These are phyloP conservation scores for Syrrhaptes paradoxus DNA, from an alignment of 2,113 vertebrate species.

Conservation along the genomic window DNA sequence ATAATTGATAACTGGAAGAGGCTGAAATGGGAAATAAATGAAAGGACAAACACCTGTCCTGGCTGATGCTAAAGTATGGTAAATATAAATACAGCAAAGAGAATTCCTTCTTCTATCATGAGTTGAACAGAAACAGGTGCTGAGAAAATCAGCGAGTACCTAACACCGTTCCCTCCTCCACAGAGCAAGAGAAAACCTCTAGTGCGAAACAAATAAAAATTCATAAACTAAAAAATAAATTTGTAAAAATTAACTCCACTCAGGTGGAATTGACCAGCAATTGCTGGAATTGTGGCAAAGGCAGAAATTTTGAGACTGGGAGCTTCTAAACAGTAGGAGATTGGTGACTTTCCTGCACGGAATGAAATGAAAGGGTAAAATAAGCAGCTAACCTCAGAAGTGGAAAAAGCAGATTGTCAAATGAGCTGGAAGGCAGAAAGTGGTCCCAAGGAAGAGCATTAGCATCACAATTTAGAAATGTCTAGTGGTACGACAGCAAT, in stretches of 20 bases:
- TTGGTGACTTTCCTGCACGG: neutral
- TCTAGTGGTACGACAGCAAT: neutral
- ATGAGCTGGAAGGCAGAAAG: neutral
- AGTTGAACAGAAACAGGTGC: neutral
- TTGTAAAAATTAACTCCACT: neutral
- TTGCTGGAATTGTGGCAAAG: neutral
- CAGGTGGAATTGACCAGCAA: neutral
- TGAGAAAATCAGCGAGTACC: neutral
- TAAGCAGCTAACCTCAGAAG: neutral
- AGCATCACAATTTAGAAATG: neutral
- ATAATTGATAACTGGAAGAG: constrained; percentile 6
- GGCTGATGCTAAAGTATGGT: neutral
- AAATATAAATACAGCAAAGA: neutral
- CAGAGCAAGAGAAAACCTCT: neutral
- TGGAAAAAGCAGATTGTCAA: neutral
- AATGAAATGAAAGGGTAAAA: neutral
- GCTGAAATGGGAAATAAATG: neutral
- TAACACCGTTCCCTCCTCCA: neutral
- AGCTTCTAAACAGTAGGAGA: neutral
- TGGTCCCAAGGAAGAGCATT: neutral
- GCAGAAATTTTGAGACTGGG: neutral
- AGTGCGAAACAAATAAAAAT: neutral
- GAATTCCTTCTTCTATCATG: neutral
- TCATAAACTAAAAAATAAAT: neutral
- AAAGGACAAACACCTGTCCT: neutral